Percentiles rank a stretch among this genome's conserved stretches.
phyloP scores from a whole-genome alignment of 1,140 invertebrate species.

The Danaus plexippus region DNA sequence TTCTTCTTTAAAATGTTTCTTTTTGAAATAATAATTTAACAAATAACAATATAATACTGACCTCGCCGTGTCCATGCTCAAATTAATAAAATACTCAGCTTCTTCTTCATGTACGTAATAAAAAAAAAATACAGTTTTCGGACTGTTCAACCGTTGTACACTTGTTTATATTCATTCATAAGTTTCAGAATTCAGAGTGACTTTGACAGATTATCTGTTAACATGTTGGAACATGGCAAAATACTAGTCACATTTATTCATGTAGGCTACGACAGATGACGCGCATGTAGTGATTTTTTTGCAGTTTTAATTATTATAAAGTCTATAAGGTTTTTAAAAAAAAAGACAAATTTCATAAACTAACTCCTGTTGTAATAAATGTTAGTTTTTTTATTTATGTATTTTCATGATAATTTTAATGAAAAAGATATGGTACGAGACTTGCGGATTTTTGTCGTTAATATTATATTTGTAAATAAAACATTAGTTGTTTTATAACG shows the following conservation, averaged over 20 bases:
- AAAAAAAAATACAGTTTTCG: background rate
- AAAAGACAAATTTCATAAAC: background rate
- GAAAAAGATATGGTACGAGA: background rate
- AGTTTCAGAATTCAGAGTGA: too few relatives aligned
- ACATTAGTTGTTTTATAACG: constrained; percentile 68
- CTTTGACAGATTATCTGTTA: too few relatives aligned
- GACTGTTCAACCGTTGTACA: background rate
- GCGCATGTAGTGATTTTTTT: too few relatives aligned
- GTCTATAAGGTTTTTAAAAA: too few relatives aligned
- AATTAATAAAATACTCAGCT: background rate
- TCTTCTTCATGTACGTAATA: constrained; percentile 1
- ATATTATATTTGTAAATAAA: constrained; percentile 29
- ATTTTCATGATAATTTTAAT: background rate
- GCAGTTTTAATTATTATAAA: too few relatives aligned
- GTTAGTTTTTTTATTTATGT: too few relatives aligned
- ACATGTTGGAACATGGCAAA: background rate
- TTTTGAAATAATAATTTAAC: background rate
- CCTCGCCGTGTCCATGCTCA: constrained; percentile 21
- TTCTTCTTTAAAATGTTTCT: background rate
- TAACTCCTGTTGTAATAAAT: too few relatives aligned
- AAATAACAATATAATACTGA: constrained; percentile 13
- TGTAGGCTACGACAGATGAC: too few relatives aligned
- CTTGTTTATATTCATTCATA: too few relatives aligned
- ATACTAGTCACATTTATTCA: background rate
- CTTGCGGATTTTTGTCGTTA: background rate